Evolutionary conservation across 2,113 vertebrate species (phyloP).

Genomic region (Lophius piscatorius): DNA sequence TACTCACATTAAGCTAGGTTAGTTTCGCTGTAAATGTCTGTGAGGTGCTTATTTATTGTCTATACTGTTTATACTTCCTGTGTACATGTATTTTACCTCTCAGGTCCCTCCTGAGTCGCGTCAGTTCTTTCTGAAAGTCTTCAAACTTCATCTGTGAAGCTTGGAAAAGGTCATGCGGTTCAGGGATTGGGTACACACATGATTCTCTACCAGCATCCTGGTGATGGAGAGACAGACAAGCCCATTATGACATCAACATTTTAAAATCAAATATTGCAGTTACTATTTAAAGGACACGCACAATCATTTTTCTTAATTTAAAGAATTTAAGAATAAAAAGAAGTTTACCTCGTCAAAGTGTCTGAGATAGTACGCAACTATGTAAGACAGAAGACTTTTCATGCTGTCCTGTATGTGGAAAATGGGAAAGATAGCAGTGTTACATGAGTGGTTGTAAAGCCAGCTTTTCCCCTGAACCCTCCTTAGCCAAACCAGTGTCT

Average conservation of each 20-base stretch:
- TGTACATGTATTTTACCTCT: slow-evolving; percentile 80
- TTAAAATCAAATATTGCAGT: neutral
- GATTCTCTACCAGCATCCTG: slow-evolving; percentile 94
- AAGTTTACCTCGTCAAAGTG: slow-evolving; percentile 92
- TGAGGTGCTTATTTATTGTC: too few species aligned
- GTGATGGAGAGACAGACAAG: slow-evolving; percentile 11
- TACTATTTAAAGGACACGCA: too few species aligned
- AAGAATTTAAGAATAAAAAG: neutral
- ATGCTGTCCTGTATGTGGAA: slow-evolving; percentile 86
- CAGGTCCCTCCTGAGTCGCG: slow-evolving; percentile 91
- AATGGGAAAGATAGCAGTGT: slow-evolving; percentile 23
- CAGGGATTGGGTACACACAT: slow-evolving; percentile 90
- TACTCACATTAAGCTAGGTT: too few species aligned
- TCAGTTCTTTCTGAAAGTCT: slow-evolving; percentile 94
- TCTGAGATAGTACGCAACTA: slow-evolving; percentile 92
- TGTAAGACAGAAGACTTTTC: slow-evolving; percentile 91
- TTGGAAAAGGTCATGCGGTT: slow-evolving; percentile 97
- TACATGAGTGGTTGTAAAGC: too few species aligned
- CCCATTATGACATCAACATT: neutral
- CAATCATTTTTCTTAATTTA: too few species aligned
- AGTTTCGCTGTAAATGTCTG: too few species aligned
- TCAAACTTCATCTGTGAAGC: slow-evolving; percentile 97
- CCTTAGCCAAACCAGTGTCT: too few species aligned
- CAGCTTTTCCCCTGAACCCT: too few species aligned
- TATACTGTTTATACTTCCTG: neutral